Evolutionary conservation across 2,797 vertebrate species (phyloP).

Genomic region (Apogon hyalosoma): DNA sequence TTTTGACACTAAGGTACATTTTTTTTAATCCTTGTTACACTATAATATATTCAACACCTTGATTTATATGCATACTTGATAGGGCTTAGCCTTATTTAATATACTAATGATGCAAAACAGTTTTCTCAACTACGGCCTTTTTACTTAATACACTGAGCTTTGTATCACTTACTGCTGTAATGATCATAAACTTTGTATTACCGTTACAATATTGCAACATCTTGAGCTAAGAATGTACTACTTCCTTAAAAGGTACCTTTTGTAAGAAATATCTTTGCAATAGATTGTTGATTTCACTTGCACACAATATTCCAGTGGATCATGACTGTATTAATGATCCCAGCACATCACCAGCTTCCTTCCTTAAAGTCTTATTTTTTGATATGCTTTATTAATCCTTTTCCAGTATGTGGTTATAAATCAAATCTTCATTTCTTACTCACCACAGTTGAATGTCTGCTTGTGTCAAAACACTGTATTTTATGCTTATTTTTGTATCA

Average conservation of each 20-base stretch:
- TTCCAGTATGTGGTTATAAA: constrained; percentile 10
- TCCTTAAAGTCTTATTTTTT: constrained; percentile 26
- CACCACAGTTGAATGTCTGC: constrained; percentile 49
- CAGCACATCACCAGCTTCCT: background rate
- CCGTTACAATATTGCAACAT: constrained; percentile 27
- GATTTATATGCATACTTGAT: constrained; percentile 31
- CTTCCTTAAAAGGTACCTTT: background rate
- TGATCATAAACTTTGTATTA: constrained; percentile 1
- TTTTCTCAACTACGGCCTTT: constrained; percentile 17
- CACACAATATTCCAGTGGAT: no score
- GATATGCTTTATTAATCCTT: constrained; percentile 1
- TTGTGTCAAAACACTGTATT: constrained; percentile 3
- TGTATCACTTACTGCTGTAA: constrained; percentile 29
- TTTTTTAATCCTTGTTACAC: constrained; percentile 17
- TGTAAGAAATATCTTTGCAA: constrained; percentile 9
- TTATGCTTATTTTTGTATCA: constrained; percentile 44
- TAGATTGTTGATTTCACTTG: constrained; percentile 3
- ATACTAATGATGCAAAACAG: constrained; percentile 1
- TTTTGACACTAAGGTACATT: constrained; percentile 67
- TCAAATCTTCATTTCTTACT: background rate
- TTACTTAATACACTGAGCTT: constrained; percentile 28
- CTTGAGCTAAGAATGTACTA: constrained; percentile 11
- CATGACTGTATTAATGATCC: no score
- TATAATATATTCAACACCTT: constrained; percentile 25
- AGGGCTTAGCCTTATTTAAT: constrained; percentile 52